Base-by-base conservation (phyloP, 2,113 vertebrate genomes). In the Phyllostomus discolor region DNA sequence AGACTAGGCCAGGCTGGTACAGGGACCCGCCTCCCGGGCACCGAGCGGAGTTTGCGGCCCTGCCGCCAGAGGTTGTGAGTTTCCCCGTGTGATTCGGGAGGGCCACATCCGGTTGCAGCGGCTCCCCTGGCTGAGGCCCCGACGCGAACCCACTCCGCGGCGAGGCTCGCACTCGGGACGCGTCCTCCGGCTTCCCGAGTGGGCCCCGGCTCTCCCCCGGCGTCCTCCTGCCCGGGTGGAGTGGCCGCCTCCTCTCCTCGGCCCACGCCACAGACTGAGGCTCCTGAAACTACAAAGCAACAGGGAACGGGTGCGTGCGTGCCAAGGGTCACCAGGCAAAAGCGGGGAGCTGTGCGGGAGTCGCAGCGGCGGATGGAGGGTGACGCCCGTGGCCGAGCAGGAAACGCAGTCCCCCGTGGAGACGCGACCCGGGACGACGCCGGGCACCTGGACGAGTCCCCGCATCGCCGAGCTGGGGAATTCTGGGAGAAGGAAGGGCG, bases 391-490 rank as follows among this genome's bases (percentile, higher is more conserved):
- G 28, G 81, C 76, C 33, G 22, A 50, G 72, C 66, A 85, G 76
- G 92, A 95, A 94, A 41, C n/a, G 6, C 28, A 62, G 15, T 62
- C 88, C 95, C 92, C 78, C 0, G 3, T 24, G 91, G 97, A 72
- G 57, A 76, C 54, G 38, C n/a, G 59, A 76, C 75, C 59, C 31
- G 0, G 75, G 92, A 95, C 64, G 94, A 85, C 0, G 43, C 87
- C 84, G 82, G 90, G 22, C 92, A 72, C 72, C 88, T 48, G 94
- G 5, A 50, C 50, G 89, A 46, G 76, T 88, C 93, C 92, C 84
- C 88, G 88, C 93, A 95, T 92, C 96, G 95, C 90, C 88, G 90
- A 96, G 72, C 73, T 69, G 90, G 93, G 85, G 94, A 98, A 96
- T 97, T 98, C 90, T 96, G 92, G 90, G 96, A 95, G 93, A 88